These are phyloP conservation scores for Lineus longissimus DNA, from an alignment of 1,140 invertebrate genomes.

Conservation along the genomic window DNA sequence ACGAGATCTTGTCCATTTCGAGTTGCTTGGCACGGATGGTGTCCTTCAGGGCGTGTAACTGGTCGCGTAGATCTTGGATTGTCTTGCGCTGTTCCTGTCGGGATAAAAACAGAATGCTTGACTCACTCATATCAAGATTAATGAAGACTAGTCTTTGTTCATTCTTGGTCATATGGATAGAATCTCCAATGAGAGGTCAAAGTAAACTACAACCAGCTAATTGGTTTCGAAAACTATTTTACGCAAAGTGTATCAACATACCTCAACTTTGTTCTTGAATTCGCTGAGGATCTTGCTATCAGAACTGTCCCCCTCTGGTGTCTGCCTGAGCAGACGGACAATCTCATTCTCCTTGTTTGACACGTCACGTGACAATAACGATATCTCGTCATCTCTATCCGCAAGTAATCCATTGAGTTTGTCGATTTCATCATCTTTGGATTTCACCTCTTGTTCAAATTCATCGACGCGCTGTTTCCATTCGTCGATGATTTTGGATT, in stretches of 20 bases:
- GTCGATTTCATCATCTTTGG: not conserved
- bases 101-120: too few relatives aligned
- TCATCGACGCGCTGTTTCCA: slow-evolving; percentile 5
- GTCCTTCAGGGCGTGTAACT: not conserved
- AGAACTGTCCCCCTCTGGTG: not conserved
- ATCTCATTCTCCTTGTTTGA: not conserved
- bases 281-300: not conserved
- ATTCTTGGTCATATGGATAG: too few relatives aligned
- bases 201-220: too few relatives aligned
- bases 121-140: too few relatives aligned
- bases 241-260: too few relatives aligned
- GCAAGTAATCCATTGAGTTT: not conserved
- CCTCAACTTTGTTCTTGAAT: not conserved
- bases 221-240: too few relatives aligned
- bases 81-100: not conserved
- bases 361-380: not conserved
- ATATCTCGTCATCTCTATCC: not conserved
- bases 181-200: too few relatives aligned
- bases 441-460: not conserved
- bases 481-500: not conserved
- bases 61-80: not conserved
- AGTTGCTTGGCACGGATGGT: not conserved
- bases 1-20: not conserved
- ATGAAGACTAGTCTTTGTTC: too few relatives aligned
- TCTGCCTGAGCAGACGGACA: not conserved